A percentile compares a stretch with the other conserved stretches of the same genome.
phyloP scores from a whole-genome alignment of 2,888 invertebrate species.

The Andrena fulva region DNA sequence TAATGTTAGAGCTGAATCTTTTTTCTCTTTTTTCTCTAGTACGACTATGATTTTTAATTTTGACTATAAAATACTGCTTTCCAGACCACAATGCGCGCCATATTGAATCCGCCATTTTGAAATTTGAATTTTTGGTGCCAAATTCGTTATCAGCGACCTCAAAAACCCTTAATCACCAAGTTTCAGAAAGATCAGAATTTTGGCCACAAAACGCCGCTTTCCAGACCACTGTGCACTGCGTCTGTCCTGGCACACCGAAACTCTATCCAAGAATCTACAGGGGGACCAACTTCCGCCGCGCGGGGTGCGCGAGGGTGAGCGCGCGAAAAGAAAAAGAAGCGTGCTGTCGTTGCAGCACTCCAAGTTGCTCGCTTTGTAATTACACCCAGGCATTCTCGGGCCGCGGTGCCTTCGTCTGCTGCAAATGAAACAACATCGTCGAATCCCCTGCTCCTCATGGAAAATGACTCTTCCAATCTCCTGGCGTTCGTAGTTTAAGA shows the following conservation, averaged over 20 bases:
- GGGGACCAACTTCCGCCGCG: neutral
- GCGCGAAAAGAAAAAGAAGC: neutral
- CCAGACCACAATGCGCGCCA: too few relatives aligned
- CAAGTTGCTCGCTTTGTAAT: conserved; percentile 27
- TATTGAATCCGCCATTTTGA: too few relatives aligned
- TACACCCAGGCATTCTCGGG: conserved; percentile 5
- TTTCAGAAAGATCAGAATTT: too few relatives aligned
- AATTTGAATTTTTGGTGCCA: too few relatives aligned
- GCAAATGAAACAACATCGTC: conserved; percentile 41
- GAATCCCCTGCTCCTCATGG: conserved; percentile 38
- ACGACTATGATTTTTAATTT: too few relatives aligned
- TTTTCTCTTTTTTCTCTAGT: too few relatives aligned
- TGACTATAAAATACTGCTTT: too few relatives aligned
- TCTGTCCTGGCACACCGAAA: neutral
- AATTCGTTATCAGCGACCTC: too few relatives aligned
- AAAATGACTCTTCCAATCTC: conserved; percentile 66
- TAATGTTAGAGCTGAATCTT: too few relatives aligned
- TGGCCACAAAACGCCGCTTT: too few relatives aligned
- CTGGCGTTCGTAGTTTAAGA: conserved; percentile 60
- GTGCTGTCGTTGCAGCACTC: neutral
- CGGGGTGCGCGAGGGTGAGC: neutral
- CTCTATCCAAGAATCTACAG: neutral
- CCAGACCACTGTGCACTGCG: too few relatives aligned
- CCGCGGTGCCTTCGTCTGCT: conserved; percentile 25
- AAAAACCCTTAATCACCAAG: too few relatives aligned